These are phyloP conservation scores for Halictus rubicundus DNA, from an alignment of 1,140 invertebrate genomes.

Conservation along the genomic window DNA sequence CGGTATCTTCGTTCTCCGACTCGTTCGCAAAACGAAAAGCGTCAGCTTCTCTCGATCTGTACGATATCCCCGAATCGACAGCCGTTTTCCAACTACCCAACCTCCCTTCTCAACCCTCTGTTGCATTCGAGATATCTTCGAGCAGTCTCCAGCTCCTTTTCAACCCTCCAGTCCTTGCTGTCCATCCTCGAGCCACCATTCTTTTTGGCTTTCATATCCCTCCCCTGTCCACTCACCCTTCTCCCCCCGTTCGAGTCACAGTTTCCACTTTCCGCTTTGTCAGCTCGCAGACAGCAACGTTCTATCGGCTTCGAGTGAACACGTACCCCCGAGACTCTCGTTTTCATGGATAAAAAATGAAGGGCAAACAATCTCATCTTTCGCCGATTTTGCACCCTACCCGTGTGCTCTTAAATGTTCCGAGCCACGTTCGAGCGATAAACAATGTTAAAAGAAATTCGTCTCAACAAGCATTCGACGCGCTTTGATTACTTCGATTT, in stretches of 20 bases:
- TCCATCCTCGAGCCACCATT: background rate
- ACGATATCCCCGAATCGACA: conserved; percentile 42
- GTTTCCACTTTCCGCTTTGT: conserved; percentile 22
- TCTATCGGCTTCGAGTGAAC: background rate
- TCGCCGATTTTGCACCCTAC: background rate
- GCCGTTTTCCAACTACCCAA: conserved; percentile 23
- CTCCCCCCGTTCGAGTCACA: background rate
- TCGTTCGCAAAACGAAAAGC: background rate
- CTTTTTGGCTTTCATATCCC: background rate
- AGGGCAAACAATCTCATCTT: conserved; percentile 28
- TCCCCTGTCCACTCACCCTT: background rate
- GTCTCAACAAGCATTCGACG: too few relatives aligned
- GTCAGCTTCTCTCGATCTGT: background rate
- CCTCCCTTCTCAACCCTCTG: background rate
- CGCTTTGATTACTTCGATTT: too few relatives aligned
- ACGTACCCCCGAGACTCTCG: background rate
- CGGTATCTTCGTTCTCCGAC: background rate
- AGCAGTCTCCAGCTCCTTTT: background rate
- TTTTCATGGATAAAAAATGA: conserved; percentile 10
- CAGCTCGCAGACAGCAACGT: conserved; percentile 9
- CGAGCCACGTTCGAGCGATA: too few relatives aligned
- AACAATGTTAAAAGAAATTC: too few relatives aligned
- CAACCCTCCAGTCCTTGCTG: background rate
- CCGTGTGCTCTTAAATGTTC: background rate
- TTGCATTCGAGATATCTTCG: background rate